Evolutionary conservation across 2,888 invertebrate species (phyloP).

Genomic region (Yponomeuta evonymella): DNA sequence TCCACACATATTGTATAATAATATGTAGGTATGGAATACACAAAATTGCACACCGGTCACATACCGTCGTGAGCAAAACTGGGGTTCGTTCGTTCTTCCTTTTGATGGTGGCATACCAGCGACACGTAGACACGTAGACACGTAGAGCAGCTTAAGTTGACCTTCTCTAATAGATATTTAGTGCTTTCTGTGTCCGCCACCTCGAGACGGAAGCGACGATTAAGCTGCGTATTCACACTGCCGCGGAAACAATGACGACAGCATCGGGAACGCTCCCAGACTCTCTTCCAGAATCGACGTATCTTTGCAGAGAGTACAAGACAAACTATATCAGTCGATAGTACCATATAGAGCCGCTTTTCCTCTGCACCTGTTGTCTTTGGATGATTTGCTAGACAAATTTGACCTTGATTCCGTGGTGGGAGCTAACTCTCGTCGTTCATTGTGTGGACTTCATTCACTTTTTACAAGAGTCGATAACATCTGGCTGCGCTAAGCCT

Average conservation of each 20-base stretch:
- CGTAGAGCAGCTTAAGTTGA: neutral
- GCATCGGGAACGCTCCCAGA: conserved; percentile 59
- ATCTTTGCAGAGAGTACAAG: conserved; percentile 20
- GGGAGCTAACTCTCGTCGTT: conserved; percentile 53
- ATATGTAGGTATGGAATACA: too few species aligned
- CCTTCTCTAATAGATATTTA: neutral
- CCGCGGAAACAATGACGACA: conserved; percentile 59
- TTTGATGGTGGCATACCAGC: too few species aligned
- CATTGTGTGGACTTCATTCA: conserved; percentile 60
- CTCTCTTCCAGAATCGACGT: conserved; percentile 45
- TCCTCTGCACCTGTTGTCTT: conserved; percentile 26
- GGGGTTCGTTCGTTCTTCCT: too few species aligned
- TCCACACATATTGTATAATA: too few species aligned
- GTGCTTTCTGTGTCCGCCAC: neutral
- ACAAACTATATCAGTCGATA: neutral
- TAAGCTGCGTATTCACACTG: conserved; percentile 51
- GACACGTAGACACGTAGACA: too few species aligned
- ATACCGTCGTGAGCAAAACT: too few species aligned
- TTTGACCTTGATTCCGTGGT: conserved; percentile 65
- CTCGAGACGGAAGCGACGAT: conserved; percentile 55
- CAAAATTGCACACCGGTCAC: too few species aligned
- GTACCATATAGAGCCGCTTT: neutral
- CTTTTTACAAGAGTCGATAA: conserved; percentile 52
- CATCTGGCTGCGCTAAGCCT: conserved; percentile 29
- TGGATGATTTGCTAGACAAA: conserved; percentile 60